These are phyloP conservation scores for Triplophysa tibetana DNA, from an alignment of 2,113 vertebrate species.

Conservation along the genomic window DNA sequence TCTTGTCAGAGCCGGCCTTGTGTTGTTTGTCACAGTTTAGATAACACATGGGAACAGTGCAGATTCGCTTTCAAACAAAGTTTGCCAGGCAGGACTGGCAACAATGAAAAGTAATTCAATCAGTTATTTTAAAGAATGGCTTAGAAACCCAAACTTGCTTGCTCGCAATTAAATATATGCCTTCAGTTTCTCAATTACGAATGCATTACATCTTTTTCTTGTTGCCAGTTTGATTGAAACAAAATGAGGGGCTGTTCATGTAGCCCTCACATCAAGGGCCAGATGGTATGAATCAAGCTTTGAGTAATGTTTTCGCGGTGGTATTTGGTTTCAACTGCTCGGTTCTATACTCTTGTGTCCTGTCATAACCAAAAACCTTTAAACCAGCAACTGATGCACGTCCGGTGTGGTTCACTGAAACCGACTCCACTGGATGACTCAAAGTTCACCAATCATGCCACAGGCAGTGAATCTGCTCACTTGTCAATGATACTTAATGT, in stretches of 20 bases:
- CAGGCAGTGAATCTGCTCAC: slow-evolving; percentile 8
- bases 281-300: slow-evolving; percentile 59
- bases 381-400: slow-evolving; percentile 35
- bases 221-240: slow-evolving; percentile 13
- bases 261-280: slow-evolving; percentile 43
- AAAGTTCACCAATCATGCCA: neutral
- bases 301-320: slow-evolving; percentile 37
- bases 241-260: slow-evolving; percentile 34
- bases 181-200: neutral
- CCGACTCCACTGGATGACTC: slow-evolving; percentile 36
- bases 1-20: slow-evolving; percentile 29
- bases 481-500: slow-evolving; percentile 11
- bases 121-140: neutral
- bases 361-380: slow-evolving; percentile 51
- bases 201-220: slow-evolving; percentile 16
- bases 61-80: slow-evolving; percentile 7
- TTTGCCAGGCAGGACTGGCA: neutral
- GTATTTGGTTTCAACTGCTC: slow-evolving; percentile 49
- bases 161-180: neutral
- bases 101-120: neutral
- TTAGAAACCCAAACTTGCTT: neutral
- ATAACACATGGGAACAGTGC: slow-evolving; percentile 37
- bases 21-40: slow-evolving; percentile 38
- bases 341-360: slow-evolving; percentile 45
- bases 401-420: slow-evolving; percentile 39